Conservation (phyloP, 2,797 vertebrate genomes). For the Choloepus didactylus region DNA sequence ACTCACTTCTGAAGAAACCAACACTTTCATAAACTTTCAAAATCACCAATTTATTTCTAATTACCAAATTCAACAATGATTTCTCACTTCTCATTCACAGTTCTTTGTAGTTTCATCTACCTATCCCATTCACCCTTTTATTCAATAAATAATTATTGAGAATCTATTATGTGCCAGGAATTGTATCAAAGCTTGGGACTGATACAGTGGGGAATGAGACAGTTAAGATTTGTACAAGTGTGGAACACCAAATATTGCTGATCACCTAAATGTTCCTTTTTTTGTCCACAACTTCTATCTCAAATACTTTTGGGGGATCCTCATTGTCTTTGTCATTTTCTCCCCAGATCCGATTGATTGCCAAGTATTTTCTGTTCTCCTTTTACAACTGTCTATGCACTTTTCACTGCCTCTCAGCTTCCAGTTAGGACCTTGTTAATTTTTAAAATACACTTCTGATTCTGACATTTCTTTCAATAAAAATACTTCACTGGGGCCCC, state of each 20-base stretch:
- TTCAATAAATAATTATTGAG: background rate
- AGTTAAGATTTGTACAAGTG: background rate
- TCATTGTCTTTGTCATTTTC: background rate
- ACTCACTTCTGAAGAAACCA: background rate
- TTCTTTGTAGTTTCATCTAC: background rate
- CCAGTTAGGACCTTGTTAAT: background rate
- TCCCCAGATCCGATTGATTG: background rate
- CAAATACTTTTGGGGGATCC: background rate
- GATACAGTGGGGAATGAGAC: background rate
- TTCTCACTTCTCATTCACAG: background rate
- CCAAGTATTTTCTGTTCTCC: background rate
- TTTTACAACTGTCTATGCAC: background rate
- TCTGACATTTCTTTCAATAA: conserved; percentile 26
- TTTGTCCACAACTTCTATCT: background rate
- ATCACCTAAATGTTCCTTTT: background rate
- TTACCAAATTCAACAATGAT: background rate
- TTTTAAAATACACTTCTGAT: background rate
- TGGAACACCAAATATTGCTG: background rate
- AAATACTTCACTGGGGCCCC: background rate
- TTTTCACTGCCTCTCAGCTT: background rate
- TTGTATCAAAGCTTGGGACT: background rate
- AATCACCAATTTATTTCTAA: background rate
- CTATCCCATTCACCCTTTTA: background rate
- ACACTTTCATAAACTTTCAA: background rate
- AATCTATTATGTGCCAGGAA: background rate